Percentiles rank a stretch among this genome's conserved stretches.
phyloP scores from a whole-genome alignment of 2,888 invertebrate genomes.

The Tenthredo mesomela region DNA sequence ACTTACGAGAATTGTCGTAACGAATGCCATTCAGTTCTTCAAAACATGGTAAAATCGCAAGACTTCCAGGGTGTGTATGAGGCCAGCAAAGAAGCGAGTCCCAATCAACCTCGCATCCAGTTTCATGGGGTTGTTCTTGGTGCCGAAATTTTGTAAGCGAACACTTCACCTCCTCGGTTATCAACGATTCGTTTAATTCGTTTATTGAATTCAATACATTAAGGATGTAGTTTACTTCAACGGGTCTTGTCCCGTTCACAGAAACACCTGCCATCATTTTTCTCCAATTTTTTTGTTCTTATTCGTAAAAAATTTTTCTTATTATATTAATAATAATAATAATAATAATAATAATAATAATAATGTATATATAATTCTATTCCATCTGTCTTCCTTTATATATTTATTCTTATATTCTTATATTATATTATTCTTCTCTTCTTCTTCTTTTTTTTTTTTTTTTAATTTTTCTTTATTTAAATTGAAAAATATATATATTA shows the following conservation, averaged over 20 bases:
- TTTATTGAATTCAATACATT: slow-evolving; percentile 67
- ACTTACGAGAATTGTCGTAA: slow-evolving; percentile 93
- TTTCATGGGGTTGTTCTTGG: slow-evolving; percentile 56
- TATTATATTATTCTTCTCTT: neutral
- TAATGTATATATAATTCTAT: neutral
- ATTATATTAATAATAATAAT: neutral
- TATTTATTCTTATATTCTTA: neutral
- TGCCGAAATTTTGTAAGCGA: slow-evolving; percentile 56
- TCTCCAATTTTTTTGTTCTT: neutral
- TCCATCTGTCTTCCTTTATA: neutral
- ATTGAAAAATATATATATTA: neutral
- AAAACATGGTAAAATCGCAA: slow-evolving; percentile 88
- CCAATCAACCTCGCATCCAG: slow-evolving; percentile 84
- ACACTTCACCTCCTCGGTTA: slow-evolving; percentile 64
- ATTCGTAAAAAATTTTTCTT: neutral
- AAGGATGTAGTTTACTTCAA: slow-evolving; percentile 65
- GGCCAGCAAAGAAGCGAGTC: slow-evolving; percentile 93
- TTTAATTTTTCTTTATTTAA: neutral
- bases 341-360: neutral
- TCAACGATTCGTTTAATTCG: slow-evolving; percentile 65
- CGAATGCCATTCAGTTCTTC: slow-evolving; percentile 87
- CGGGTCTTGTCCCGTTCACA: slow-evolving; percentile 58
- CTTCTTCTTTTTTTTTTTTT: neutral
- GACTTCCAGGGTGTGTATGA: slow-evolving; percentile 84
- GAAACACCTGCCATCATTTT: slow-evolving; percentile 59